A percentile compares a stretch with the other conserved stretches of the same genome.
Evolutionary conservation across 2,113 vertebrate species (phyloP).

Genomic region (Pavo muticus): DNA sequence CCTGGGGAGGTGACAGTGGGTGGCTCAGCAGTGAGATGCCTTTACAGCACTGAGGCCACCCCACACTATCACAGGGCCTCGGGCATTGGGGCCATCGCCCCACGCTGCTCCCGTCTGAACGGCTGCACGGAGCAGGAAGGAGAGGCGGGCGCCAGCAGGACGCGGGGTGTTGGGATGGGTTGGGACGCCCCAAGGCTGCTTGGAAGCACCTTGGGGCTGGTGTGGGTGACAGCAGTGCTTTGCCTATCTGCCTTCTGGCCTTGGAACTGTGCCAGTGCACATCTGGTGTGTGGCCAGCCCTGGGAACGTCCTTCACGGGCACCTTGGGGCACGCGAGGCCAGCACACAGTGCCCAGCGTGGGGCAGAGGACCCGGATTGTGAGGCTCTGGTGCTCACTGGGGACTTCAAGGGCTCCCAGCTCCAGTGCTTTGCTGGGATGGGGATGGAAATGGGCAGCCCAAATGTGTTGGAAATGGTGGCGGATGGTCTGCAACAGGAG

Average conservation of each 20-base stretch:
- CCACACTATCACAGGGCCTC: background rate
- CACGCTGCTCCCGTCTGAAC: accelerated
- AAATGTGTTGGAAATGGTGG: background rate
- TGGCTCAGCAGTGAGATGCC: background rate
- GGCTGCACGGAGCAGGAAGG: background rate
- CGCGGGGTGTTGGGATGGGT: background rate
- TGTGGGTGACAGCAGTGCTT: background rate
- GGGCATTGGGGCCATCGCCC: background rate
- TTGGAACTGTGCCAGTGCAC: accelerated
- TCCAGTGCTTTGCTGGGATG: accelerated
- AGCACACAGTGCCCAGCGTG: accelerated
- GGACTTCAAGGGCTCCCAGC: background rate
- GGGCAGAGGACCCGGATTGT: background rate
- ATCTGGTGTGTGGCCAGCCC: accelerated
- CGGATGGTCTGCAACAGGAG: background rate
- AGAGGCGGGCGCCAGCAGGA: background rate
- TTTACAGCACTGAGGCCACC: accelerated
- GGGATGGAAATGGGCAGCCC: background rate
- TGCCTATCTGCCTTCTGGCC: background rate
- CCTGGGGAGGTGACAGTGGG: accelerated
- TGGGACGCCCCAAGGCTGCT: background rate
- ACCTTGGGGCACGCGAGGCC: accelerated
- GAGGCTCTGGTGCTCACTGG: background rate
- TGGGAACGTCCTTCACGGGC: background rate
- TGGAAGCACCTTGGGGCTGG: background rate